These are phyloP conservation scores for Daptonema setosum DNA, from an alignment of 2,888 invertebrate genomes.

Conservation along the genomic window DNA sequence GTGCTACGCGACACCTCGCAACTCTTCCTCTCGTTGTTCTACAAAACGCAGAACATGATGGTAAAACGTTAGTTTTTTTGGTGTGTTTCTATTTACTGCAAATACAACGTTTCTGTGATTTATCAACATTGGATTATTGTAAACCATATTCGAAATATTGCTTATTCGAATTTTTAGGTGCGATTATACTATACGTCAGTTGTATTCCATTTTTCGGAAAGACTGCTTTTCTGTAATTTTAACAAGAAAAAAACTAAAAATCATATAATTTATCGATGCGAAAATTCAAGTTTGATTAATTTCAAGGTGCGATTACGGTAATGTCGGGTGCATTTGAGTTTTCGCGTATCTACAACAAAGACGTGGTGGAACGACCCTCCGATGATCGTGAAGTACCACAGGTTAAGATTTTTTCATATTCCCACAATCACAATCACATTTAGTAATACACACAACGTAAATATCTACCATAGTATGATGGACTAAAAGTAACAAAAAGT, in stretches of 20 bases:
- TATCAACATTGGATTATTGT: constrained; percentile 4
- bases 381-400: constrained; percentile 82
- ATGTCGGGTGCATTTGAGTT: constrained; percentile 88
- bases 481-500: too few relatives aligned
- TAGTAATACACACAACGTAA: too few relatives aligned
- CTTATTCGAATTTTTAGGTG: too few relatives aligned
- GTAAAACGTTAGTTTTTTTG: constrained; percentile 46
- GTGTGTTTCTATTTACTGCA: too few relatives aligned
- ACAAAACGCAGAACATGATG: constrained; percentile 83
- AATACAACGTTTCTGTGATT: background rate
- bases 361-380: constrained; percentile 68
- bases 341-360: constrained; percentile 73
- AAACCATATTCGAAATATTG: too few relatives aligned
- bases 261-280: background rate
- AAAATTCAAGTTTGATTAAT: too few relatives aligned
- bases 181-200: too few relatives aligned
- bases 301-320: constrained; percentile 61
- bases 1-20: constrained; percentile 86
- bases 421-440: too few relatives aligned
- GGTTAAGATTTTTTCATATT: too few relatives aligned
- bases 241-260: background rate
- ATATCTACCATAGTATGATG: too few relatives aligned
- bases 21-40: constrained; percentile 81
- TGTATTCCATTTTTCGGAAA: too few relatives aligned
- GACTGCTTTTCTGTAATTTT: background rate